phyloP scores from a whole-genome alignment of 2,113 vertebrate species.

The Paradoxurus hermaphroditus region DNA sequence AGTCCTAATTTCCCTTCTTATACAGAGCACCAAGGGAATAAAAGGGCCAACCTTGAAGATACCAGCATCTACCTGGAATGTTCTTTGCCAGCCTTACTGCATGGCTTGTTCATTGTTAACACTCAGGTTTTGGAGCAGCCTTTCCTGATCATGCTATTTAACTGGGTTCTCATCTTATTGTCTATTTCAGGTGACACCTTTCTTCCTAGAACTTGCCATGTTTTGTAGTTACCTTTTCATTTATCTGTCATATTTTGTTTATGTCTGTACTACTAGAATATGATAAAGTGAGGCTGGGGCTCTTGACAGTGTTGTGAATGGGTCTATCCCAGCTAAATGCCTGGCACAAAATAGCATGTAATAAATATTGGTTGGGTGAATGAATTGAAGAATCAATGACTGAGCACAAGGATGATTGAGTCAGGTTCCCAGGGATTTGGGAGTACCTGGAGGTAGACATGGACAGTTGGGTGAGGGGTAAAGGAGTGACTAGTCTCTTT shows the following conservation, averaged over 20 bases:
- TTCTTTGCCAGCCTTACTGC: background rate
- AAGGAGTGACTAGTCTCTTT: background rate
- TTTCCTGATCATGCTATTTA: background rate
- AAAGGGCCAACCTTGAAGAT: background rate
- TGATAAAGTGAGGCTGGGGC: background rate
- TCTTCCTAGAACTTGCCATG: background rate
- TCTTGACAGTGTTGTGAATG: background rate
- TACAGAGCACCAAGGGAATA: background rate
- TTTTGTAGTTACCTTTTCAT: background rate
- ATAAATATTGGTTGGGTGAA: background rate
- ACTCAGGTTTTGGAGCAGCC: background rate
- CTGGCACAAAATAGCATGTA: background rate
- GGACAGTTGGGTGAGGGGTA: background rate
- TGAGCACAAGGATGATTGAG: background rate
- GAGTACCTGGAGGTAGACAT: background rate
- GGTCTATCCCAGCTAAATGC: background rate
- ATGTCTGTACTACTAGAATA: background rate
- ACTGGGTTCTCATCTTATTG: background rate
- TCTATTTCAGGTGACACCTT: background rate
- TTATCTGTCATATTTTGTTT: background rate
- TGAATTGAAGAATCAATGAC: background rate
- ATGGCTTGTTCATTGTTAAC: background rate
- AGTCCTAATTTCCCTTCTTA: background rate
- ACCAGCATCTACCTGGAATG: background rate
- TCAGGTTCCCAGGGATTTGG: background rate